These are phyloP conservation scores for Saccopteryx leptura DNA, from an alignment of 2,113 vertebrate species.

Conservation along the genomic window DNA sequence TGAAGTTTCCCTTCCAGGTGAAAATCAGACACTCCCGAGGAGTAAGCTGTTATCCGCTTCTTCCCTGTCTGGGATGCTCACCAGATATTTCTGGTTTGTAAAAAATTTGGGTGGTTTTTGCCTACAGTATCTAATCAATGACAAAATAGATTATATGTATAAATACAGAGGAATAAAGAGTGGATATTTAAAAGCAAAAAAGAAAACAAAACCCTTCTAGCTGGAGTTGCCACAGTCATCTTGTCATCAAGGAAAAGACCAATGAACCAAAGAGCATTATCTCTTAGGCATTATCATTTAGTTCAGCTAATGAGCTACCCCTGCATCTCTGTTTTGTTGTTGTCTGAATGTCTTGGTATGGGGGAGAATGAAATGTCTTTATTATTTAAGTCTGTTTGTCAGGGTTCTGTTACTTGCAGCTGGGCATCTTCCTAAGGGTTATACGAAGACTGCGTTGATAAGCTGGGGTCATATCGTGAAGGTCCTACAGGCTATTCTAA, in stretches of 20 bases:
- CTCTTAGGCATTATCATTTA: neutral
- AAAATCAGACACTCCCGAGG: neutral
- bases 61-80: neutral
- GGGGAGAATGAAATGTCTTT: neutral
- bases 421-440: neutral
- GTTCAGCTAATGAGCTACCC: neutral
- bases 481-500: neutral
- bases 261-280: neutral
- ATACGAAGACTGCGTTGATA: neutral
- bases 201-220: neutral
- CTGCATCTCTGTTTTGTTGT: neutral
- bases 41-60: neutral
- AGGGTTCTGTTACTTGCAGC: neutral
- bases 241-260: neutral
- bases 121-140: neutral
- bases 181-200: neutral
- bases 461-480: neutral
- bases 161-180: neutral
- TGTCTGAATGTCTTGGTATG: neutral
- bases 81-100: constrained; percentile 42
- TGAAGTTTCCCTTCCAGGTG: neutral
- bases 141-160: neutral
- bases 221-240: neutral
- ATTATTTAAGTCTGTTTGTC: neutral
- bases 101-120: constrained; percentile 59